phyloP scores from a whole-genome alignment of 2,888 invertebrate genomes.

The Spisula solida region DNA sequence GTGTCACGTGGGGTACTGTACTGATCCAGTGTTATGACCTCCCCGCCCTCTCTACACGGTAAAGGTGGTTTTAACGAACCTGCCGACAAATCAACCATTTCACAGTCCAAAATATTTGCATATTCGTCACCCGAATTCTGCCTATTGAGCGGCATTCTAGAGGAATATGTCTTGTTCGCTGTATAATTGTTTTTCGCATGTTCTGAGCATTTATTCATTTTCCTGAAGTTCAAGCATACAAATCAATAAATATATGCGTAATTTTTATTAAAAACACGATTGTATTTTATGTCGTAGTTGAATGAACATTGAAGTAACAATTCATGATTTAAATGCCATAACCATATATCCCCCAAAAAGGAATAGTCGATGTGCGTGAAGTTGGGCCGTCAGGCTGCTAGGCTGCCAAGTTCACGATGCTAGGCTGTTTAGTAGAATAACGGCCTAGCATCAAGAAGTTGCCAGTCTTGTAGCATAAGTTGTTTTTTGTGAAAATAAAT shows the following conservation, averaged over 20 bases:
- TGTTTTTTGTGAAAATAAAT: too few relatives aligned
- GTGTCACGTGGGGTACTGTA: conserved; percentile 16
- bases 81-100: neutral
- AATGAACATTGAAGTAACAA: too few relatives aligned
- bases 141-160: neutral
- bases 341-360: too few relatives aligned
- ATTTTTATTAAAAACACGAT: neutral
- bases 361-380: too few relatives aligned
- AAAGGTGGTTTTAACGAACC: conserved; percentile 10
- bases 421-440: too few relatives aligned
- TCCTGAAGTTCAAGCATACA: conserved; percentile 5
- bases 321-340: too few relatives aligned
- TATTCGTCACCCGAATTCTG: conserved; percentile 27
- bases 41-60: neutral
- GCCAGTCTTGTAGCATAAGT: too few relatives aligned
- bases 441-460: too few relatives aligned
- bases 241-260: neutral
- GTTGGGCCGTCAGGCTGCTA: too few relatives aligned
- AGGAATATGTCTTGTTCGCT: conserved; percentile 21
- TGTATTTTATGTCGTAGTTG: too few relatives aligned
- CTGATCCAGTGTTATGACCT: conserved; percentile 2
- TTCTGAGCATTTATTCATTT: neutral
- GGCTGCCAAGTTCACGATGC: too few relatives aligned
- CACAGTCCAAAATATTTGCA: conserved; percentile 25
- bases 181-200: neutral